Percentiles rank a stretch among this genome's conserved stretches.
phyloP scores from a whole-genome alignment of 92 coral and sea anemone species.

The Metridium senile region DNA sequence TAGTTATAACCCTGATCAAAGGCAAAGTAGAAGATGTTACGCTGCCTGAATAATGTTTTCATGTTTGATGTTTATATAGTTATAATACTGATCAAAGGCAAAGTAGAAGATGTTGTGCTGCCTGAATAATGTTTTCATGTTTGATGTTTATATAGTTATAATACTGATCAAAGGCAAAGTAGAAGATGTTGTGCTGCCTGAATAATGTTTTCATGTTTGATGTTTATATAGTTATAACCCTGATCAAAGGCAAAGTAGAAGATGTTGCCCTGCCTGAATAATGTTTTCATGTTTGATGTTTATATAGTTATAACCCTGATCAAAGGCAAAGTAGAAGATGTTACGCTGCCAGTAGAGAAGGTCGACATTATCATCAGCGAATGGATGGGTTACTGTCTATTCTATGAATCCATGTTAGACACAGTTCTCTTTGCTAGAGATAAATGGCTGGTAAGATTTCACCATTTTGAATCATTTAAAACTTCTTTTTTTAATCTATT shows the following conservation, averaged over 20 bases:
- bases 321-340: slow-evolving; percentile 93
- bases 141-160: too few species aligned
- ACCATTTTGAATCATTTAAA: neutral
- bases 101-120: too few species aligned
- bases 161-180: too few species aligned
- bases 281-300: neutral
- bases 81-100: too few species aligned
- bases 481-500: neutral
- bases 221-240: neutral
- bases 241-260: too few species aligned
- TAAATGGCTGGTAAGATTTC: slow-evolving; percentile 96
- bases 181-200: too few species aligned
- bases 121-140: too few species aligned
- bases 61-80: slow-evolving; percentile 34
- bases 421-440: slow-evolving; percentile 99
- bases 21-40: too few species aligned
- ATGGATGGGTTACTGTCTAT: slow-evolving; percentile 99
- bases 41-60: neutral
- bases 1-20: neutral
- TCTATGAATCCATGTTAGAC: slow-evolving; percentile 96
- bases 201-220: neutral
- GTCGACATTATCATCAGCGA: slow-evolving; percentile 97
- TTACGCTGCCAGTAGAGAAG: slow-evolving; percentile 82
- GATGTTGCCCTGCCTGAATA: too few species aligned
- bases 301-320: slow-evolving; percentile 80